Conservation (phyloP, 2,797 vertebrate species). For the Squalus acanthias region DNA sequence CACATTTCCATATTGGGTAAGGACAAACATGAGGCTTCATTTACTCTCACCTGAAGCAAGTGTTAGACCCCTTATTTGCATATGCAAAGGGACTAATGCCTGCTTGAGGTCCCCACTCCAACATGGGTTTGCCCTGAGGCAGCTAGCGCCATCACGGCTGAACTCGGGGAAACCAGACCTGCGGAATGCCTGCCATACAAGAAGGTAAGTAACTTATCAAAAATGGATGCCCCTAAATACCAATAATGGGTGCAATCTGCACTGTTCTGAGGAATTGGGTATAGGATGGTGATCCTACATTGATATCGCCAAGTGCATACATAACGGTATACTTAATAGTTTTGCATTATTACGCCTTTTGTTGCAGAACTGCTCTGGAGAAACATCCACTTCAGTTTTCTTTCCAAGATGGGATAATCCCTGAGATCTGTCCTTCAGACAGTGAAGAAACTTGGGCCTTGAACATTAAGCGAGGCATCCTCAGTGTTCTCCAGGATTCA, state of each 20-base stretch:
- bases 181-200: background rate
- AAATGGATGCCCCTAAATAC: background rate
- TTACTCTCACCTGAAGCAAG: background rate
- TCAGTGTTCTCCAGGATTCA: conserved; percentile 77
- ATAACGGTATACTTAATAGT: background rate
- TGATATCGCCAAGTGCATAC: background rate
- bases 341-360: conserved; percentile 49
- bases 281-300: background rate
- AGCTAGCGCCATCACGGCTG: background rate
- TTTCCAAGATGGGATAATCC: conserved; percentile 69
- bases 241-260: background rate
- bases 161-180: background rate
- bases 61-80: background rate
- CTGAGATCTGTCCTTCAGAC: conserved; percentile 66
- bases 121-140: background rate
- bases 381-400: conserved; percentile 69
- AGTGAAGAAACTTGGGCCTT: conserved; percentile 72
- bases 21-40: background rate
- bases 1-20: background rate
- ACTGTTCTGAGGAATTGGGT: background rate
- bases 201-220: background rate
- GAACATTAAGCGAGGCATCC: conserved; percentile 74
- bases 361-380: conserved; percentile 71
- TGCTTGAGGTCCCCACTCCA: background rate
- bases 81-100: background rate